phyloP scores from a whole-genome alignment of 2,888 invertebrate species.

The Plebejus anna region DNA sequence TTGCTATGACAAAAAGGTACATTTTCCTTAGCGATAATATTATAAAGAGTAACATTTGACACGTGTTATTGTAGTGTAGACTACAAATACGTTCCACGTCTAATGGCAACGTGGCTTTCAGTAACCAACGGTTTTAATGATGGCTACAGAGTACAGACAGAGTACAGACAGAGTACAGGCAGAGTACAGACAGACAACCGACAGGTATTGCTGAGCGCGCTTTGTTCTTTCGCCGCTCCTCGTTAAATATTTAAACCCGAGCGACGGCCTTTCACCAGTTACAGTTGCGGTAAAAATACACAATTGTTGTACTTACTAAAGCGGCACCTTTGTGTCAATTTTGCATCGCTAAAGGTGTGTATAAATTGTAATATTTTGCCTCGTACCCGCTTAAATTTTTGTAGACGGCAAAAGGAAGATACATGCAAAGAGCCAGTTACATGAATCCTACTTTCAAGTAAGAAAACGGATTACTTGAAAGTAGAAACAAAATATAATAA shows the following conservation, averaged over 20 bases:
- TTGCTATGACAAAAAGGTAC: background rate
- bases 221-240: constrained; percentile 60
- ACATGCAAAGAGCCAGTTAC: background rate
- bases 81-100: background rate
- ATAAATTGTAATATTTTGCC: background rate
- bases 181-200: constrained; percentile 39
- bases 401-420: background rate
- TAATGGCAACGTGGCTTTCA: background rate
- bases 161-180: too few species aligned
- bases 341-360: background rate
- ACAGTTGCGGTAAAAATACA: constrained; percentile 34
- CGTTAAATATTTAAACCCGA: constrained; percentile 65
- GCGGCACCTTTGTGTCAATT: constrained; percentile 23
- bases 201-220: constrained; percentile 52
- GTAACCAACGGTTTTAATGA: constrained; percentile 36
- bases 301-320: constrained; percentile 27
- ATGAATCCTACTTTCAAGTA: background rate
- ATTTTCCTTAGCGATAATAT: background rate
- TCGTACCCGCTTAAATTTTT: background rate
- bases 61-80: background rate
- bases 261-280: constrained; percentile 40
- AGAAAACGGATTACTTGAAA: too few species aligned
- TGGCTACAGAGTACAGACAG: constrained; percentile 39
- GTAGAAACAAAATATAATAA: too few species aligned
- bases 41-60: background rate